Base-by-base conservation (phyloP, 2,113 vertebrate species). In the Epinephelus fuscoguttatus region DNA sequence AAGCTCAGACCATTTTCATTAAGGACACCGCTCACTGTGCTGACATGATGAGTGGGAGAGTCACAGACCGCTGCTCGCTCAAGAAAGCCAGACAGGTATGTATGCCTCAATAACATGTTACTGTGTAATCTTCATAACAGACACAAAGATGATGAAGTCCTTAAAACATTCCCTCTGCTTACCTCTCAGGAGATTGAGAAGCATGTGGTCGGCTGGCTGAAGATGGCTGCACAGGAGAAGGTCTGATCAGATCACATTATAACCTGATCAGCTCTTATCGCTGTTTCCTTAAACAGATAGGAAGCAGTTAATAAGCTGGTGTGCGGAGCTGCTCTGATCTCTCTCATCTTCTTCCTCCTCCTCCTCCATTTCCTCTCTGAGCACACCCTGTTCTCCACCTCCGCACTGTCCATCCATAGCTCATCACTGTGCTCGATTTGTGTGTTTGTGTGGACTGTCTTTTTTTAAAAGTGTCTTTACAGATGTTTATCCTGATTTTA, bases 21-120 rank as follows among this genome's bases (percentile, higher is more conserved):
- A n/a, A 88, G 1, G 90, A 93, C 72, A 85, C 95, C 0, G 91
- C 96, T 40, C 96, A 96, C 89, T 96, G 96, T 27, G 94, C 95
- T 0, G 91, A 96, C 67, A 96, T 96, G 96, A 70, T 25, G 55
- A 66, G 78, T 0, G 9, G 64, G 14, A 40, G 21, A 18, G 6
- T 66, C 8, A 18, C 42, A 0, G 95, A 96, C 69, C 92, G 88
- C 2, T 7, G 23, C 23, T 84, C 95, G 0, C 94, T 96, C 62
- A 85, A 21, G 59, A 78, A 66, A 30, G 95, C 94, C 25, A 92
- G 92, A 77, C 53, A 92, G 94, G 96, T 95, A 53, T 2, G 25
- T 14, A 15, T 21, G 10, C 19, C 62, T 79, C 33, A 27, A 3
- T 64, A 5, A 45, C 8, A n/a, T 47, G 0, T n/a, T 15, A 25